Evolutionary conservation across 1,140 invertebrate genomes (phyloP).

Genomic region (Tetraneura akinire): DNA sequence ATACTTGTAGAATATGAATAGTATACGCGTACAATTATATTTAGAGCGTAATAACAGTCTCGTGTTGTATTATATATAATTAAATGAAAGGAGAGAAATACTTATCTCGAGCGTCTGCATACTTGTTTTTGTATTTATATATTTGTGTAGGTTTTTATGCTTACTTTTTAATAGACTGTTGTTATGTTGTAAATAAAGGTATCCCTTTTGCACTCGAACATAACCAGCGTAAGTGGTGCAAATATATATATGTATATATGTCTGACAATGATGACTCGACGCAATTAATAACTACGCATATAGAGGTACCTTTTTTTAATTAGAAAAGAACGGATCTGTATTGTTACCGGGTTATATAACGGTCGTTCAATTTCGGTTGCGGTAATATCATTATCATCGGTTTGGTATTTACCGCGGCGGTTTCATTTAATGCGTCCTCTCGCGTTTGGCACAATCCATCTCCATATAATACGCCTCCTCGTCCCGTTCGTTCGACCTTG

Average conservation of each 20-base stretch:
- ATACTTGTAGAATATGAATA: too few relatives aligned
- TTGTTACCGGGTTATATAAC: background rate
- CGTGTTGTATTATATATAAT: background rate
- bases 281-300: background rate
- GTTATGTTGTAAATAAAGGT: background rate
- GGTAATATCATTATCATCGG: constrained; percentile 33
- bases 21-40: too few relatives aligned
- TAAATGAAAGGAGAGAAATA: background rate
- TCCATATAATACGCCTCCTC: too few relatives aligned
- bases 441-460: too few relatives aligned
- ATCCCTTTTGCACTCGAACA: background rate
- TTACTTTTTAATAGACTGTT: background rate
- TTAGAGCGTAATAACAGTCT: too few relatives aligned
- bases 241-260: too few relatives aligned
- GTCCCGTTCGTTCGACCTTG: too few relatives aligned
- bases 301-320: constrained; percentile 43
- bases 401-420: constrained; percentile 7
- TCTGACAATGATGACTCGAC: too few relatives aligned
- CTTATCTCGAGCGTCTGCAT: background rate
- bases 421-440: constrained; percentile 38
- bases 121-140: too few relatives aligned
- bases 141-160: background rate
- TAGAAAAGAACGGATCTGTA: background rate
- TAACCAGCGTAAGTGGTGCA: background rate
- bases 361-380: constrained; percentile 27